Conservation (phyloP, 2,888 invertebrate genomes). For the Idaea biselata region DNA sequence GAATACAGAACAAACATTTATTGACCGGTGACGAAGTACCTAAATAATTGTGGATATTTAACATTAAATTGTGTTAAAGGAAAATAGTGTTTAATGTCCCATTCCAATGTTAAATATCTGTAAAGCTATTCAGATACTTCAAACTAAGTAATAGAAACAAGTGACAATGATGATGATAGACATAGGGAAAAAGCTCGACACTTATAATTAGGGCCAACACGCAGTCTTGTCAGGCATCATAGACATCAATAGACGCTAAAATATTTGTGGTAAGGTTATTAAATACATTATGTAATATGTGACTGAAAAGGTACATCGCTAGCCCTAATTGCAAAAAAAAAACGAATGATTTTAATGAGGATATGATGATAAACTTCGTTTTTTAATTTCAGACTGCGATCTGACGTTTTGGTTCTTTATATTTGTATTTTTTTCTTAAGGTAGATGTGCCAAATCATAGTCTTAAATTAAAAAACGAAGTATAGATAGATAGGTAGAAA, state of each 20-base stretch:
- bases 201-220: not conserved
- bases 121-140: not conserved
- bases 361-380: no score
- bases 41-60: not conserved
- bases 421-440: no score
- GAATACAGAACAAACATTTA: not conserved
- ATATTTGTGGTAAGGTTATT: no score
- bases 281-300: not conserved
- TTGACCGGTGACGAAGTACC: not conserved
- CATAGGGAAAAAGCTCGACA: not conserved
- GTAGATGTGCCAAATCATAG: no score
- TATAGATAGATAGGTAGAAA: not conserved
- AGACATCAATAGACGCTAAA: no score
- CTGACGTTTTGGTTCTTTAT: no score
- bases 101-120: not conserved
- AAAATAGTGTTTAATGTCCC: no score
- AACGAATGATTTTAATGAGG: not conserved
- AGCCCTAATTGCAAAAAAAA: not conserved
- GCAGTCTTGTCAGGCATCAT: not conserved
- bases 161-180: not conserved
- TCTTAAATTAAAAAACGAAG: no score
- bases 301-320: not conserved
- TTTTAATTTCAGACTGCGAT: no score
- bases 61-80: not conserved
- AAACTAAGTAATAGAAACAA: not conserved